Percentiles rank a stretch among this genome's conserved stretches.
These are phyloP conservation scores for Nansenia antarctica DNA, from an alignment of 2,113 vertebrate species.

Conservation along the genomic window DNA sequence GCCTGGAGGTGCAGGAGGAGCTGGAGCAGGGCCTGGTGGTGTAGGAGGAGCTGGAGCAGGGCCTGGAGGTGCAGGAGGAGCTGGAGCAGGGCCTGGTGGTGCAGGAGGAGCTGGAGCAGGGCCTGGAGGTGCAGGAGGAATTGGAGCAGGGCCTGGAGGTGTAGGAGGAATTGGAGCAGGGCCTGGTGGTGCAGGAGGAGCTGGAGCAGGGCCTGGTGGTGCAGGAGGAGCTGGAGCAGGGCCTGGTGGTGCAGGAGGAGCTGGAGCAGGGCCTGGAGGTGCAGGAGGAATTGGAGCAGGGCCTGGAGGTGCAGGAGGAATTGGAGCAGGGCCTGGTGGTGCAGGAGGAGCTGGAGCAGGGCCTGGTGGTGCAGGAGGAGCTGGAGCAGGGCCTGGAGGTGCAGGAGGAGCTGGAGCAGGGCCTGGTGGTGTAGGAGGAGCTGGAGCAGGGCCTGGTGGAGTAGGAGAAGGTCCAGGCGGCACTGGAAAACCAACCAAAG, in stretches of 20 bases:
- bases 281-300: constrained; percentile 31
- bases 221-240: constrained; percentile 68
- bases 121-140: no score
- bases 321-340: neutral
- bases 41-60: constrained; percentile 21
- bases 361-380: constrained; percentile 1
- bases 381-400: constrained; percentile 28
- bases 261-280: constrained; percentile 5
- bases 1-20: no score
- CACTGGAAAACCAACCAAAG: neutral
- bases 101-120: neutral
- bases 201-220: constrained; percentile 26
- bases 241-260: constrained; percentile 24
- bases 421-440: constrained; percentile 19
- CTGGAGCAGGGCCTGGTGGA: no score
- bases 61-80: no score
- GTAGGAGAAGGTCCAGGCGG: constrained; percentile 14
- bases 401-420: constrained; percentile 26
- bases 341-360: constrained; percentile 38
- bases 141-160: constrained; percentile 17
- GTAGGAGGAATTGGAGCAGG: constrained; percentile 21
- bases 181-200: no score
- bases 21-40: constrained; percentile 18
- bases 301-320: neutral
- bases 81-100: no score